Evolutionary conservation across 2,888 invertebrate genomes (phyloP).

Genomic region (Cantharis rustica): DNA sequence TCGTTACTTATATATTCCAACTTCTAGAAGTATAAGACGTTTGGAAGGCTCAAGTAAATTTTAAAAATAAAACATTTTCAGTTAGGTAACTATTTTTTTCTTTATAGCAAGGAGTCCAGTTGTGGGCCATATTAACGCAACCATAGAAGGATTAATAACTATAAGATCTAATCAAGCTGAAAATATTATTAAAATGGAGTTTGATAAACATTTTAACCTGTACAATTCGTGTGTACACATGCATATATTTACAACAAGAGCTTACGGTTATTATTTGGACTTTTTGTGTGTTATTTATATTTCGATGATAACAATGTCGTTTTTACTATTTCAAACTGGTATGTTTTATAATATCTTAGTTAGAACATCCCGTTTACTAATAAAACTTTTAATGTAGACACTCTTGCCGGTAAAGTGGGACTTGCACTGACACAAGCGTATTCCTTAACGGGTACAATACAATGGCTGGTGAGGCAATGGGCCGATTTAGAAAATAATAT

Average conservation of each 20-base stretch:
- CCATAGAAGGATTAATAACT: slow-evolving; percentile 49
- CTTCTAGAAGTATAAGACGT: slow-evolving; percentile 75
- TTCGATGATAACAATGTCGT: slow-evolving; percentile 12
- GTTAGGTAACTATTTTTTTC: no score
- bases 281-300: slow-evolving; percentile 8
- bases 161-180: slow-evolving; percentile 48
- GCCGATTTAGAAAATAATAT: slow-evolving; percentile 81
- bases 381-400: slow-evolving; percentile 48
- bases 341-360: neutral
- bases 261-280: slow-evolving; percentile 26
- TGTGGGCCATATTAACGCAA: slow-evolving; percentile 50
- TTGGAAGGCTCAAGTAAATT: slow-evolving; percentile 69
- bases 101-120: slow-evolving; percentile 51
- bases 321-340: slow-evolving; percentile 17
- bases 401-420: slow-evolving; percentile 75
- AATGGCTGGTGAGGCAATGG: slow-evolving; percentile 78
- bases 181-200: slow-evolving; percentile 43
- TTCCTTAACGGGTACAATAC: slow-evolving; percentile 71
- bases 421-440: slow-evolving; percentile 83
- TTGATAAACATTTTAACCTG: slow-evolving; percentile 48
- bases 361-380: neutral
- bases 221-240: slow-evolving; percentile 48
- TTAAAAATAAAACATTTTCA: neutral
- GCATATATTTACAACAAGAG: slow-evolving; percentile 41
- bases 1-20: slow-evolving; percentile 68